phyloP scores from a whole-genome alignment of 2,797 vertebrate species.

The Pangasius sanitwongsei region DNA sequence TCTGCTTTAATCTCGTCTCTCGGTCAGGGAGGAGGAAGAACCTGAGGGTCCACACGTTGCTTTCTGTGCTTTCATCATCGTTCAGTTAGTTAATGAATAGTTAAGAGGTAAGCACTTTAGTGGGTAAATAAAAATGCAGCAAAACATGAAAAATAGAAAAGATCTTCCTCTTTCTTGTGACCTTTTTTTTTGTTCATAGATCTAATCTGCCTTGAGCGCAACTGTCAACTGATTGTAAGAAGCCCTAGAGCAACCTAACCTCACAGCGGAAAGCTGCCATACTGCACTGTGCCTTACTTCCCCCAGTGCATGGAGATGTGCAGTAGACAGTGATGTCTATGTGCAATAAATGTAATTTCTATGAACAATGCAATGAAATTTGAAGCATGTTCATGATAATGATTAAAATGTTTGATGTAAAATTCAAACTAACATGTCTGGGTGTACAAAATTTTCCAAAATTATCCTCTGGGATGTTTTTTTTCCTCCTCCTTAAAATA shows the following conservation, averaged over 20 bases:
- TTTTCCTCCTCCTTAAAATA: too few species aligned
- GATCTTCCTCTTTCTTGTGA: background rate
- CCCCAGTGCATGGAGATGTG: background rate
- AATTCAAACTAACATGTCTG: too few species aligned
- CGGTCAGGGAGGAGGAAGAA: background rate
- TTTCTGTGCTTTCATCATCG: background rate
- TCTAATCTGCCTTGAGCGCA: background rate
- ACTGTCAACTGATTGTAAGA: background rate
- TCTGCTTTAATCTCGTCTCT: slow-evolving; percentile 23
- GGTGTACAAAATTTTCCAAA: too few species aligned
- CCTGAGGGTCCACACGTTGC: background rate
- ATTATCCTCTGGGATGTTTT: too few species aligned
- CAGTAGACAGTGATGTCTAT: background rate
- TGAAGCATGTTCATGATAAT: too few species aligned
- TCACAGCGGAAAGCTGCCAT: slow-evolving; percentile 11
- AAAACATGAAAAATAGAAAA: background rate
- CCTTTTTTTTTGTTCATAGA: background rate
- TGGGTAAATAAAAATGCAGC: background rate
- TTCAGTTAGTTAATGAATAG: background rate
- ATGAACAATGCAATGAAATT: background rate
- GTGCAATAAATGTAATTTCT: background rate
- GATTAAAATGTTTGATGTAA: too few species aligned
- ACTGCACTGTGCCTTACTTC: background rate
- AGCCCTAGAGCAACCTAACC: slow-evolving; percentile 17
- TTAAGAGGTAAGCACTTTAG: background rate